Evolutionary conservation across 2,113 vertebrate genomes (phyloP), one percentile per base, ranked within the genome.

Genomic region (Sander vitreus): DNA sequence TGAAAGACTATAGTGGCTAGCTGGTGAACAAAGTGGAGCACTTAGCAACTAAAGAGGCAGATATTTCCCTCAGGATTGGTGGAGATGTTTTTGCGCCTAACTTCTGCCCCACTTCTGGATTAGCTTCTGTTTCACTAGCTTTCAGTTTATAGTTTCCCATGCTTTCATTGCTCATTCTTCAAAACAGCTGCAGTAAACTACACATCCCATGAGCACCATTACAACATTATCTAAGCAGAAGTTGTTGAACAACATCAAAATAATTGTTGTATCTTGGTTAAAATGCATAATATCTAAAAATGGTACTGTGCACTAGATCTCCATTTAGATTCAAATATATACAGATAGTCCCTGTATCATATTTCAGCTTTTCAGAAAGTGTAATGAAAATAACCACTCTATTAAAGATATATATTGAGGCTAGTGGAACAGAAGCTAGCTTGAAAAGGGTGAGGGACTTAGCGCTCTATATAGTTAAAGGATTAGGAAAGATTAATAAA

Each of bases 401-500:
- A 39, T 62, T 59, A 54, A 60, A 76, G 36, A 71, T n/a, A 80
- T 39, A 76, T 36, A 50, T 1, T 54, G 45, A 76, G 21, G 19
- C 8, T 60, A 59, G 58, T 76, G 43, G 50, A 76, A 79, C 71
- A 70, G 55, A 67, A 66, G 25, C 60, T 64, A 27, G 62, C 72
- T 60, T 75, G 51, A 85, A 80, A 72, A 71, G 43, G 45, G 9
- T 73, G 62, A 73, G 16, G 33, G 62, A 60, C 47, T 76, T 55
- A 68, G 55, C 15, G 6, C 27, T 76, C 12, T 55, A 53, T 64
- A 53, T 48, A 53, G 66, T 5, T 27, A 73, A 82, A 33, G 78
- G 74, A 88, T 81, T 85, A 78, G 23, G 27, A 18, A 55, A 68
- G 79, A 85, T 80, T 80, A 75, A 74, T 71, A 21, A 66, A 75